Evolutionary conservation across 2,888 invertebrate species (phyloP).

Genomic region (Cosmia pyralina): DNA sequence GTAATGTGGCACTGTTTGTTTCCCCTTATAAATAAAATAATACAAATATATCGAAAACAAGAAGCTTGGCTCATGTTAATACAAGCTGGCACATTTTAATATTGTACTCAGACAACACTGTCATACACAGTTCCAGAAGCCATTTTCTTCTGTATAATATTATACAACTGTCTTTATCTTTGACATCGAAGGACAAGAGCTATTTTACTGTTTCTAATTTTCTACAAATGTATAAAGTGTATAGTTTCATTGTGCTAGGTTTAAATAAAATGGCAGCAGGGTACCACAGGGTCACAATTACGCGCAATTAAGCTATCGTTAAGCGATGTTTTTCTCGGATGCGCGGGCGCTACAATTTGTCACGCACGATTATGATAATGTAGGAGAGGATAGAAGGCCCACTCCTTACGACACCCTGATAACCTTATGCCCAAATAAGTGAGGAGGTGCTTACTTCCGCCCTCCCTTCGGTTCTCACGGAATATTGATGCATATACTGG

Average conservation of each 20-base stretch:
- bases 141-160: not conserved
- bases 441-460: not conserved
- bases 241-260: conserved; percentile 3
- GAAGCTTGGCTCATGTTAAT: no score
- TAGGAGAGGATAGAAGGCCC: conserved; percentile 29
- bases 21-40: no score
- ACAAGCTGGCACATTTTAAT: no score
- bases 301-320: conserved; percentile 80
- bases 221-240: not conserved
- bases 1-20: no score
- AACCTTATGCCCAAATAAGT: not conserved
- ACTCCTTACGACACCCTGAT: not conserved
- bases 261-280: conserved; percentile 36
- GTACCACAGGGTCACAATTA: conserved; percentile 71
- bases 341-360: conserved; percentile 76
- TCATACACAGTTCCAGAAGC: not conserved
- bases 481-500: not conserved
- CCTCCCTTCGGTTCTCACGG: not conserved
- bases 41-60: no score
- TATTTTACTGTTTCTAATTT: not conserved
- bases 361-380: conserved; percentile 69
- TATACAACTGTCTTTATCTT: not conserved
- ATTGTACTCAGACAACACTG: no score
- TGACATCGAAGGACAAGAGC: no score
- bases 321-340: conserved; percentile 70